A percentile compares a stretch with the other conserved stretches of the same genome.
Conservation (phyloP, 2,113 vertebrate species). For the Xenopus tropicalis region DNA sequence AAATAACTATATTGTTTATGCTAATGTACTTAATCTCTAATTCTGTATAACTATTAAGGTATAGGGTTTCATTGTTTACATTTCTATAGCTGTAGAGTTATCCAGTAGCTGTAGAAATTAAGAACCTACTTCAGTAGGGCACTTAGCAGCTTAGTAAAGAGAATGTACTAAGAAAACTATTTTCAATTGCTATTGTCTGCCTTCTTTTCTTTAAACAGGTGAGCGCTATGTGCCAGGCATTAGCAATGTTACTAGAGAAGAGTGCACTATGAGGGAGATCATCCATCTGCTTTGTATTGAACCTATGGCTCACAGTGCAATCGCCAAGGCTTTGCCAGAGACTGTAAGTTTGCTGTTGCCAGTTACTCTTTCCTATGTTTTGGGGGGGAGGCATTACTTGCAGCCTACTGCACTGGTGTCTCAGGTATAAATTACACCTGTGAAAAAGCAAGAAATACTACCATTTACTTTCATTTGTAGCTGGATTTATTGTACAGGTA, state of each 20-base stretch:
- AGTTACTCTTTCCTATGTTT: no score
- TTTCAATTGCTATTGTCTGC: not conserved
- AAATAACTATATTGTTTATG: no score
- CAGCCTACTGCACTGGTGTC: conserved; percentile 23
- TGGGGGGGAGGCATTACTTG: conserved; percentile 21
- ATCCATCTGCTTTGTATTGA: conserved; percentile 93
- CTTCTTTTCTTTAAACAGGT: conserved; percentile 63
- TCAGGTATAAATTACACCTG: conserved; percentile 40
- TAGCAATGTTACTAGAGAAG: conserved; percentile 87
- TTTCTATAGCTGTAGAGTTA: no score
- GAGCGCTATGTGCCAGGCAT: conserved; percentile 91
- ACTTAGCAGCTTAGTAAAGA: not conserved
- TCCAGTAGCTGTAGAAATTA: no score
- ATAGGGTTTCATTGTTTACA: no score
- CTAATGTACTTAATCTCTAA: no score
- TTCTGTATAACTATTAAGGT: no score
- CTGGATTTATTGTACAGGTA: no score
- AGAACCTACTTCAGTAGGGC: no score
- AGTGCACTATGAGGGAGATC: conserved; percentile 91
- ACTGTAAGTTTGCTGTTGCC: conserved; percentile 74
- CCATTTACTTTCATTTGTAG: no score
- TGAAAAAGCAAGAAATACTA: conserved; percentile 42
- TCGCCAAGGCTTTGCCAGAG: conserved; percentile 89
- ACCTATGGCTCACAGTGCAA: conserved; percentile 93
- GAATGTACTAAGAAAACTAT: not conserved